These are phyloP conservation scores for Clarias platycephalus DNA, from an alignment of 2,797 vertebrate genomes.

Conservation along the genomic window DNA sequence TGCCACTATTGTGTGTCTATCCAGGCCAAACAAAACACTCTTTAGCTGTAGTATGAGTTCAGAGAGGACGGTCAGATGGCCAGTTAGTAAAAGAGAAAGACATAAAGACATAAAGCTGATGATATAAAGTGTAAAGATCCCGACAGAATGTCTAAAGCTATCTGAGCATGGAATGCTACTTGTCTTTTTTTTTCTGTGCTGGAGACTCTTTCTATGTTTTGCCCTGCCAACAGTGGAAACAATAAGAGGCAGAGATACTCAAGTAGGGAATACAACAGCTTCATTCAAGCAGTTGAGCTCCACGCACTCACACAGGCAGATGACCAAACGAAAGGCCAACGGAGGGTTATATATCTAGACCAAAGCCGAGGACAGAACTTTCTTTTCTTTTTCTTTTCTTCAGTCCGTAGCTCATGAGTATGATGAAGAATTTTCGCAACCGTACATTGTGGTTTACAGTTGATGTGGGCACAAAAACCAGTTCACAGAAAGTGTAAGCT, in stretches of 20 bases:
- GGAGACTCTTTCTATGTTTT: slow-evolving; percentile 46
- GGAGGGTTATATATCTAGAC: slow-evolving; percentile 45
- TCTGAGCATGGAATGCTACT: slow-evolving; percentile 49
- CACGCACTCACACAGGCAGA: slow-evolving; percentile 50
- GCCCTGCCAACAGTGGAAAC: slow-evolving; percentile 53
- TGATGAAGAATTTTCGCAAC: slow-evolving; percentile 9
- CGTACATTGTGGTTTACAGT: background rate
- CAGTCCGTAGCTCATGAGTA: background rate
- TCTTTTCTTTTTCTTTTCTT: slow-evolving; percentile 19
- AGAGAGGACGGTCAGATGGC: slow-evolving; percentile 28
- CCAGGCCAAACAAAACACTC: slow-evolving; percentile 49
- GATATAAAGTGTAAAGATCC: slow-evolving; percentile 43
- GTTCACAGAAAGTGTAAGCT: background rate
- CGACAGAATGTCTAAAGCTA: slow-evolving; percentile 17
- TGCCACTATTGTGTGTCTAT: slow-evolving; percentile 49
- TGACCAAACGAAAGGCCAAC: slow-evolving; percentile 45
- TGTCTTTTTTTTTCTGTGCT: slow-evolving; percentile 49
- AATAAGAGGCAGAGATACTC: slow-evolving; percentile 50
- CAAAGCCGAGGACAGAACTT: slow-evolving; percentile 26
- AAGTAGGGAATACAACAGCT: slow-evolving; percentile 51
- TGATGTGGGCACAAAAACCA: background rate
- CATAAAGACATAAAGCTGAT: slow-evolving; percentile 37
- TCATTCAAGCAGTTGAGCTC: slow-evolving; percentile 52
- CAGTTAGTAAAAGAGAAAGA: slow-evolving; percentile 15
- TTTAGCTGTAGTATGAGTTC: slow-evolving; percentile 45